Evolutionary conservation across 2,797 vertebrate species (phyloP), one percentile per base, ranked within the genome.

Genomic region (Melanotaenia pygmaea): DNA sequence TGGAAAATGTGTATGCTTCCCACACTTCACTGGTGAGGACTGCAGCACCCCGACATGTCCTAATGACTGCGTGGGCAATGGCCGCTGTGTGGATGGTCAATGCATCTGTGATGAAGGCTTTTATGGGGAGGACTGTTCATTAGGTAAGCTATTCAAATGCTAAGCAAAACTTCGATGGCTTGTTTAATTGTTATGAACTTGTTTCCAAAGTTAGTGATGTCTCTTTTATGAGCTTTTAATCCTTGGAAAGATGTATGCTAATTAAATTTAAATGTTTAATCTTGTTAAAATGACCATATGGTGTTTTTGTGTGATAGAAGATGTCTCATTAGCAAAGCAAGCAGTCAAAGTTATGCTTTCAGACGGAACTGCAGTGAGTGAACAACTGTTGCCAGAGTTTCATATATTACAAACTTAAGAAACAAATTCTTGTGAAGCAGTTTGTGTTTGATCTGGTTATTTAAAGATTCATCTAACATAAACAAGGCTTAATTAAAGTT

Each of bases 51-150:
- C 84, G 67, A 88, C 81, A 43, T 98, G 96, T 75, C 92, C 93
- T 0, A 83, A 79, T 3, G 94, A 97, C 88, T 97, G 97, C 77
- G 87, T 85, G 0, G 93, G 92, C 14, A 95, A 94, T 0, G 95
- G 96, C 20, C 95, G 83, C 82, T 98, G 97, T 50, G 93, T 96
- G 56, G 88, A 96, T 0, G 96, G 96, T 9, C 92, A 89, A 64
- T 97, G 97, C 40, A 74, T 94, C 87, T 98, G 96, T 28, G 89
- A 94, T 0, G 82, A 95, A 57, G 95, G 95, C 72, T 96, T 97
- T 87, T 88, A 88, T 0, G 96, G 95, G 11, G 91, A 92, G 0
- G 93, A 95, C 87, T 99, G 97, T 69, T 94, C 89, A 67, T 85
- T 81, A 77, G 94, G 95, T 95, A 83, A 93, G 88, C 3, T 18